Evolutionary conservation across 53 echinoderm and acorn worm genomes (phyloP), one percentile per base, ranked within the genome.

Genomic region (Stichopus horrens): DNA sequence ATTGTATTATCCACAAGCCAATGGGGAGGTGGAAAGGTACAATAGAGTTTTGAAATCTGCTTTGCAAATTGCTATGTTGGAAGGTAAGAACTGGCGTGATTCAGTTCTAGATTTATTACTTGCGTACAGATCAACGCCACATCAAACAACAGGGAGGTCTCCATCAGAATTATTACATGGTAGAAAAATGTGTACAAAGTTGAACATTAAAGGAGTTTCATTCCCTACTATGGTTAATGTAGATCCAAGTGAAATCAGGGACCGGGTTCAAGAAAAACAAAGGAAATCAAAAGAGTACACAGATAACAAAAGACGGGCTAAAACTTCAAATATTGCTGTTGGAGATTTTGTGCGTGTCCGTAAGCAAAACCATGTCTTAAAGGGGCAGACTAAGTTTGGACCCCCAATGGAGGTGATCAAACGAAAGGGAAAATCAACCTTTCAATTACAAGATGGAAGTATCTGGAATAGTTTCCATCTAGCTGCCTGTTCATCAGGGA

Each of bases 1-100:
- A 22, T 58, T 93, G 53, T 93, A 91, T 55, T 91, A 91, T 63
- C 84, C 93, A 8, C 83, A 88, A 78, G 80, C 88, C 9, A 93
- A 93, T 74, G 88, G 90, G 7, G 87, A 90, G 21, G 88, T 82
- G 21, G 90, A 92, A 65, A 65, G 88, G 55, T 80, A 79, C 58
- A 91, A 93, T 22, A 54, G 83, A 9, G 91, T 89, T 73, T 78
- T 91, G 13, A 93, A 91, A 23, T 67, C 79, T 16, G 89, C 73
- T 16, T 21, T 93, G 0, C 88, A 93, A 57, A 75, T 84, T 74
- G 86, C 88, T 18, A 54, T 76, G 19, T 53, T 59, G 14, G 89
- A 81, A 54, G 21, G 88, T 63, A 79, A 77, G 55, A 54, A 71
- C 53, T 76, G 83, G 88, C 79, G 88, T 57, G 77, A 55, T 8